These are phyloP conservation scores for Oncorhynchus mykiss DNA, from an alignment of 2,113 vertebrate genomes.

Conservation along the genomic window DNA sequence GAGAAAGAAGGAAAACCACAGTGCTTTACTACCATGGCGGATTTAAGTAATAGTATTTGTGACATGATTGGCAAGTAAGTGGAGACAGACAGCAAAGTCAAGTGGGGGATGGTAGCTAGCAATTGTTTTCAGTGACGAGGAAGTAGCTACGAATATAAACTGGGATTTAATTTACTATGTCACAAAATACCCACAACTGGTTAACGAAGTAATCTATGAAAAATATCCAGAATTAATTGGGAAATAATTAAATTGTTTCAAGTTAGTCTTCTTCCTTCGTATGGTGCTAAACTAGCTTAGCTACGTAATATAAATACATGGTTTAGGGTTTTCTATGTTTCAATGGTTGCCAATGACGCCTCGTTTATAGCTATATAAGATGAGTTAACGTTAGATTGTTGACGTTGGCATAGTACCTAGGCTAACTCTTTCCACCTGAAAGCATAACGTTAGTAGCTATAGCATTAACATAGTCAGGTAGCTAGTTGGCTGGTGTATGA, in stretches of 20 bases:
- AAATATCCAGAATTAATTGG: neutral
- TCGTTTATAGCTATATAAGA: no score
- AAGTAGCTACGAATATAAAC: neutral
- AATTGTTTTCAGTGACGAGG: neutral
- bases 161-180: neutral
- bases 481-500: no score
- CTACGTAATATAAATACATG: neutral
- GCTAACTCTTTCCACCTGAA: no score
- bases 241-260: neutral
- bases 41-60: slow-evolving; percentile 76
- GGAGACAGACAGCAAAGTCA: slow-evolving; percentile 21
- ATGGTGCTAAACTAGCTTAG: neutral
- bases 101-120: slow-evolving; percentile 58
- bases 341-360: no score
- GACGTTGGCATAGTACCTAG: no score
- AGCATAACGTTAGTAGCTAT: no score
- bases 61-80: slow-evolving; percentile 81
- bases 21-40: slow-evolving; percentile 66
- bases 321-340: no score
- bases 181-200: neutral
- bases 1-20: slow-evolving; percentile 82
- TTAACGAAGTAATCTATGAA: neutral
- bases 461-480: no score
- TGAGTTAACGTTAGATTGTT: no score
- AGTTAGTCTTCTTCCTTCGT: neutral